These are phyloP conservation scores for Acrossocheilus fasciatus DNA, from an alignment of 2,797 vertebrate species.

Conservation along the genomic window DNA sequence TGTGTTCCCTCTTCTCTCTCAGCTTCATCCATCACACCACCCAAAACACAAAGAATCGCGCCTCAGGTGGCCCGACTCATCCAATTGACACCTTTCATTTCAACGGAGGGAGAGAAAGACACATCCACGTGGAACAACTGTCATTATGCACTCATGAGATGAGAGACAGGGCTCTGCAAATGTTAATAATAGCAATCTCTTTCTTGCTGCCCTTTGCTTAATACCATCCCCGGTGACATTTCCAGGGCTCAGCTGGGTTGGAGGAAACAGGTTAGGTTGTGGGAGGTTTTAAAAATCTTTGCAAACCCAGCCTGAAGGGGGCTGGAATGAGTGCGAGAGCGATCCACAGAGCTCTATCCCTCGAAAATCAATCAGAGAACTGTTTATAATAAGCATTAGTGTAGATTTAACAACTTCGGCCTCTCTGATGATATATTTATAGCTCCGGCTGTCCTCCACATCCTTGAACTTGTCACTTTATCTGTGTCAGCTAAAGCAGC, in stretches of 20 bases:
- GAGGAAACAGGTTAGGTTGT: slow-evolving; percentile 37
- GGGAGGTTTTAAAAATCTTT: slow-evolving; percentile 41
- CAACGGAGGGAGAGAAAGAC: slow-evolving; percentile 18
- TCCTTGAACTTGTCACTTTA: slow-evolving; percentile 42
- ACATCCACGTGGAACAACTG: slow-evolving; percentile 42
- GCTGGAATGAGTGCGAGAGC: background rate
- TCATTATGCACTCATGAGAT: slow-evolving; percentile 53
- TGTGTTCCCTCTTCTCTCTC: slow-evolving; percentile 11
- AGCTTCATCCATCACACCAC: background rate
- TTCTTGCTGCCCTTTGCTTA: slow-evolving; percentile 61
- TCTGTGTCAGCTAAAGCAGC: slow-evolving; percentile 35
- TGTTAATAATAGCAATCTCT: slow-evolving; percentile 63
- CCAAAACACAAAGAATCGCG: slow-evolving; percentile 33
- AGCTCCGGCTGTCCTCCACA: slow-evolving; percentile 24
- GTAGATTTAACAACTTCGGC: slow-evolving; percentile 23
- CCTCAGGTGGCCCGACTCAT: slow-evolving; percentile 50
- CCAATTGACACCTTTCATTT: slow-evolving; percentile 54
- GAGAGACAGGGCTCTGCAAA: slow-evolving; percentile 54
- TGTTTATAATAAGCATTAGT: slow-evolving; percentile 34
- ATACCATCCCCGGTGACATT: slow-evolving; percentile 63
- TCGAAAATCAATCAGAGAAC: slow-evolving; percentile 32
- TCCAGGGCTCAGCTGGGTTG: slow-evolving; percentile 45
- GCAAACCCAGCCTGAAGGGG: slow-evolving; percentile 5
- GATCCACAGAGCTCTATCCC: background rate
- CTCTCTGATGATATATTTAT: slow-evolving; percentile 9